Conservation (phyloP, 2,797 vertebrate species). For the Chiroxiphia lanceolata region DNA sequence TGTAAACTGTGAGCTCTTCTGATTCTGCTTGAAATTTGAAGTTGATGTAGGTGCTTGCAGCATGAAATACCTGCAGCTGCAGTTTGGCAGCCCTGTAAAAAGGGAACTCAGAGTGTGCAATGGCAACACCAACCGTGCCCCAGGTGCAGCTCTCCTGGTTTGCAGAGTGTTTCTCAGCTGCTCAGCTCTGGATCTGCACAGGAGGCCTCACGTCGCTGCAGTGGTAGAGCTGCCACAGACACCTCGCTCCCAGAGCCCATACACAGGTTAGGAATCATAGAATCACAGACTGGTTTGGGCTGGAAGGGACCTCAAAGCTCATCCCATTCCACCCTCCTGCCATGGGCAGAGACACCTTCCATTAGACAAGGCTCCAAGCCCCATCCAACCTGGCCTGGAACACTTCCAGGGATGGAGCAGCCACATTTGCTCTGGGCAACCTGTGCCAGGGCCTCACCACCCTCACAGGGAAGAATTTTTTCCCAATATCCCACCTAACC, state of each 20-base stretch:
- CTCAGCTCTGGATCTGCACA: neutral
- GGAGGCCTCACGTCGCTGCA: fast-evolving
- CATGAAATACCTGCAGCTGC: neutral
- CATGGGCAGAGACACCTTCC: neutral
- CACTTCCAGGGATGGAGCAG: neutral
- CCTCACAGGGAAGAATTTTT: neutral
- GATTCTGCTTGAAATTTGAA: neutral
- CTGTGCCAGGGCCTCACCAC: neutral
- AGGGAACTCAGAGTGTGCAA: neutral
- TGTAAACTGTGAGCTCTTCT: neutral
- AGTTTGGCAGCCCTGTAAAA: neutral
- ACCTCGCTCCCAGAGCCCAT: fast-evolving
- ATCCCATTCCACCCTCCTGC: neutral
- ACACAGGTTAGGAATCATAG: neutral
- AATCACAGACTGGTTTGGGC: neutral
- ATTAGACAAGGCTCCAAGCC: neutral
- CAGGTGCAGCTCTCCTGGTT: neutral
- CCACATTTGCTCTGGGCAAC: neutral
- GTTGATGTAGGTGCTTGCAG: neutral
- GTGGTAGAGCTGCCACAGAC: neutral
- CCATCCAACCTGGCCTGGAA: neutral
- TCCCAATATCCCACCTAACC: neutral
- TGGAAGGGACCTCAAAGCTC: neutral
- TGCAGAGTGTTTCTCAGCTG: neutral
- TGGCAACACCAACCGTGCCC: neutral